Evolutionary conservation across 92 coral and sea anemone species (phyloP), one percentile per base, ranked within the genome.

Genomic region (Heteractis magnifica): DNA sequence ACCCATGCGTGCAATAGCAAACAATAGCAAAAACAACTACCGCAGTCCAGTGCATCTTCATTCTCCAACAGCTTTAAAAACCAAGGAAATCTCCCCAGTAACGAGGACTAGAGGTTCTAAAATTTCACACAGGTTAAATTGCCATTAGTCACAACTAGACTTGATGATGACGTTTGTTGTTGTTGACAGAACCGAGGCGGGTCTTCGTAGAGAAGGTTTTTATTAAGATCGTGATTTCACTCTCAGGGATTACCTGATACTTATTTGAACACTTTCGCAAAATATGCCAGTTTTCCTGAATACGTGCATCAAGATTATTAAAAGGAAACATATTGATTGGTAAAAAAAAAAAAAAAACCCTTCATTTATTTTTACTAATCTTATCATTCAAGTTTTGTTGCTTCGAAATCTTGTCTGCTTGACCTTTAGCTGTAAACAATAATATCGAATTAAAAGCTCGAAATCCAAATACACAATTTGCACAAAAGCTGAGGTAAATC

Each of bases 151-250:
- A 82, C 26, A 52, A 56, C 86, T 64, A 53, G 41, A 49, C 34
- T 26, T 74, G 77, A 23, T 1, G 86, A 82, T 82, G 86, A 82
- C 86, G 79, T 75, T 53, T 58, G 8, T 53, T 4, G 15, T n/a
- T 82, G 56, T 82, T 82, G 86, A 82, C 85, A 71, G 62, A 23
- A 55, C 49, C 49, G 4, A 19, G 86, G 79, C 86, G 56, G 86
- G 86, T 75, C 74, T 55, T n/a, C n/a, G 44, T 8, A 21, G 6
- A 8, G 21, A 71, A 13, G 20, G 65, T 72, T 70, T 71, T 55
- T 75, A 72, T 70, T 81, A 81, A 56, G 79, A 26, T 64, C 60
- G 72, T 82, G 86, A 82, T 74, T 81, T 82, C 79, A 82, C 68
- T 77, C 14, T 26, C 6, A 49, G 56, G 16, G 79, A 75, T 75